A percentile compares a stretch with the other conserved stretches of the same genome.
Evolutionary conservation across 2,113 vertebrate species (phyloP).

Genomic region (Dicerorhinus sumatrensis): DNA sequence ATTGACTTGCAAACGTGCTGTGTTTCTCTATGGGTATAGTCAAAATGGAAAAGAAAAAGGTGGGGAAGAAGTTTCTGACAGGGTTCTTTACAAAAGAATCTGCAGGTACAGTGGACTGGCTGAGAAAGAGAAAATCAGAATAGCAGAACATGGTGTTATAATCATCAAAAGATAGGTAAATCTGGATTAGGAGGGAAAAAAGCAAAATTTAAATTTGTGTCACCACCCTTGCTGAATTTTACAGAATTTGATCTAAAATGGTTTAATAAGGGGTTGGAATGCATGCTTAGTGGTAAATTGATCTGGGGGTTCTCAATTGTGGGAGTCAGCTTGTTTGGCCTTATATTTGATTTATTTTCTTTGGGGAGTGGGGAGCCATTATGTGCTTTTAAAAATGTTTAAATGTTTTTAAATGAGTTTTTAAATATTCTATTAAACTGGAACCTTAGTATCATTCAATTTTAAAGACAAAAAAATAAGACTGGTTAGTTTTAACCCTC

Average conservation of each 20-base stretch:
- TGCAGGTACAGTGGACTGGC: neutral
- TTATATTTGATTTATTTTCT: neutral
- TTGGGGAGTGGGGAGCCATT: neutral
- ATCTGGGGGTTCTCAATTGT: neutral
- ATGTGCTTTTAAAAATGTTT: neutral
- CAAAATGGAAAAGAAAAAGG: neutral
- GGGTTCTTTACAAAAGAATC: neutral
- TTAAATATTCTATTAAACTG: neutral
- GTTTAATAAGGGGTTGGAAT: neutral
- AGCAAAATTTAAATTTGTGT: neutral
- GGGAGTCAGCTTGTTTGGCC: neutral
- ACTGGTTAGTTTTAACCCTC: neutral
- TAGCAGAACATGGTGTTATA: neutral
- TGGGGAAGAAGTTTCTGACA: neutral
- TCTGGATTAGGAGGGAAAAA: neutral
- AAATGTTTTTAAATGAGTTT: neutral
- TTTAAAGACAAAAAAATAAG: neutral
- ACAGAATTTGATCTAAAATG: conserved; percentile 8
- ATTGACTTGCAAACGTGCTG: neutral
- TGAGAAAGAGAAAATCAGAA: conserved; percentile 13
- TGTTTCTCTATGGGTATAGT: neutral
- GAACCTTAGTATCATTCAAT: neutral
- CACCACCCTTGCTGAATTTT: neutral
- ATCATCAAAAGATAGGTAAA: neutral
- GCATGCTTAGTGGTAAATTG: neutral